These are phyloP conservation scores for Drosophila navojoa DNA, from an alignment of 1,140 invertebrate genomes.

Conservation along the genomic window DNA sequence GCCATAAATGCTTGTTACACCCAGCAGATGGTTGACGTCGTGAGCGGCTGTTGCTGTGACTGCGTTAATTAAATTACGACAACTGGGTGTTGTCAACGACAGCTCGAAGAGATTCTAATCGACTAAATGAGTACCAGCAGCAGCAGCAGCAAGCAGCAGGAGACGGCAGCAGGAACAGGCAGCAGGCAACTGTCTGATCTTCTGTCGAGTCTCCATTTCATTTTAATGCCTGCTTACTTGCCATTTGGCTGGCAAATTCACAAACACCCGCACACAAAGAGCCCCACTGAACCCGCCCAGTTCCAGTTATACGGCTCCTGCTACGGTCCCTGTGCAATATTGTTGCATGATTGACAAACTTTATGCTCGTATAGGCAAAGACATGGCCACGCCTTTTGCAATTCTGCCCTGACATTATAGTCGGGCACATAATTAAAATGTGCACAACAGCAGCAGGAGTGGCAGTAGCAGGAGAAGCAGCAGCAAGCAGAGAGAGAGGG, in stretches of 20 bases:
- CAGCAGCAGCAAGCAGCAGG: neutral
- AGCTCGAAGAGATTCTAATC: conserved; percentile 44
- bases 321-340: conserved; percentile 24
- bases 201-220: conserved; percentile 36
- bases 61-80: conserved; percentile 52
- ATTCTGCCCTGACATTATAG: conserved; percentile 39
- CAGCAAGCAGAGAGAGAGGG: too few species aligned
- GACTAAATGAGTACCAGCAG: conserved; percentile 38
- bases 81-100: conserved; percentile 25
- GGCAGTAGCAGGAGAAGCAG: neutral
- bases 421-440: conserved; percentile 57
- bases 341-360: conserved; percentile 60
- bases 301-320: conserved; percentile 1
- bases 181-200: conserved; percentile 24
- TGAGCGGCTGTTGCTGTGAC: conserved; percentile 13
- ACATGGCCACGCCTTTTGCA: conserved; percentile 7
- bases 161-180: too few species aligned
- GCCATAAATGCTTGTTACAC: conserved; percentile 44
- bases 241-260: conserved; percentile 36
- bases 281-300: neutral
- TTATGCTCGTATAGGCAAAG: conserved; percentile 31
- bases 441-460: conserved; percentile 33
- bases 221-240: conserved; percentile 42
- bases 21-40: conserved; percentile 28
- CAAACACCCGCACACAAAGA: conserved; percentile 12